These are phyloP conservation scores for Tachina fera DNA, from an alignment of 2,888 invertebrate genomes.

Conservation along the genomic window DNA sequence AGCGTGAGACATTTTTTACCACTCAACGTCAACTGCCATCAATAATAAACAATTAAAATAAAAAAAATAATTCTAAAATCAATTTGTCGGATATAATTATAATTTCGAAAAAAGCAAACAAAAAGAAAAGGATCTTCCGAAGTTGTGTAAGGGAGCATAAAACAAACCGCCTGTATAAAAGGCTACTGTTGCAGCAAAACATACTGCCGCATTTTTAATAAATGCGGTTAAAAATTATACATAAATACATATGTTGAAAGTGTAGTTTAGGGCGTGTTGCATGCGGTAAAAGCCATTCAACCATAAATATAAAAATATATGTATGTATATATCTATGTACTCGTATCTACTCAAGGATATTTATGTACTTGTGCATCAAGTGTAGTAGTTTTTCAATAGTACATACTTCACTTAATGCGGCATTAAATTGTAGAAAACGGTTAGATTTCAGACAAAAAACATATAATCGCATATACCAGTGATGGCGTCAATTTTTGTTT, in stretches of 20 bases:
- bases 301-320: neutral
- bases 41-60: neutral
- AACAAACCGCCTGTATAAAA: constrained; percentile 52
- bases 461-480: constrained; percentile 46
- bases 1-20: constrained; percentile 17
- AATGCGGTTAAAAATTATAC: constrained; percentile 46
- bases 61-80: constrained; percentile 21
- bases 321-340: neutral
- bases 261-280: constrained; percentile 50
- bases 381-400: constrained; percentile 28
- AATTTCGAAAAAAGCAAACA: constrained; percentile 17
- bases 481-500: constrained; percentile 63
- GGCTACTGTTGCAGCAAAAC: constrained; percentile 49
- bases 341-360: neutral
- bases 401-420: constrained; percentile 53
- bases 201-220: constrained; percentile 4
- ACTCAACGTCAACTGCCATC: constrained; percentile 22
- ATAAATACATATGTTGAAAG: neutral
- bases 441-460: constrained; percentile 52
- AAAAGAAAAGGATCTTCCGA: constrained; percentile 34
- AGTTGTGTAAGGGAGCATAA: constrained; percentile 18
- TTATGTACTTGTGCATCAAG: constrained; percentile 18
- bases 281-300: constrained; percentile 45
- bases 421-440: constrained; percentile 59
- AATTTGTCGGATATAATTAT: constrained; percentile 64